These are phyloP conservation scores for Labia minor DNA, from an alignment of 2,888 invertebrate genomes.

Conservation along the genomic window DNA sequence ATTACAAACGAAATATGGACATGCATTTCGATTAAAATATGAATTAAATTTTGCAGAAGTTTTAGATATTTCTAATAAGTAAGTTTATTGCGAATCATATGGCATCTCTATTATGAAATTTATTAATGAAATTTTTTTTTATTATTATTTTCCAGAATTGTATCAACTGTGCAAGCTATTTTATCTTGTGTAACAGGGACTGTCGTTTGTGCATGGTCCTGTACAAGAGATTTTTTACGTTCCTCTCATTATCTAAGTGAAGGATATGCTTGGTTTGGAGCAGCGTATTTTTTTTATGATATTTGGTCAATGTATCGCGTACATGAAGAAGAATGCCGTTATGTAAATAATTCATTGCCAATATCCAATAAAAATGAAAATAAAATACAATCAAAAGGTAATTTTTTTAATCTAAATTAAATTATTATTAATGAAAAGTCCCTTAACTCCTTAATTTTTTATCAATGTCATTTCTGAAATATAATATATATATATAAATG, in stretches of 20 bases:
- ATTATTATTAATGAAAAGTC: too few species aligned
- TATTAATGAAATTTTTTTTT: background rate
- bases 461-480: too few species aligned
- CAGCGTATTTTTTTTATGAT: constrained; percentile 68
- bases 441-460: too few species aligned
- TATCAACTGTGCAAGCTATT: constrained; percentile 60
- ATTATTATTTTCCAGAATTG: constrained; percentile 43
- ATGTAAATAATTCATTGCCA: background rate
- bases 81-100: too few species aligned
- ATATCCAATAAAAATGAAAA: background rate
- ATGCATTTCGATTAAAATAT: constrained; percentile 50
- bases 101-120: background rate
- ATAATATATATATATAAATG: too few species aligned
- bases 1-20: constrained; percentile 48
- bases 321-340: constrained; percentile 32
- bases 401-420: too few species aligned
- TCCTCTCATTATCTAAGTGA: constrained; percentile 62
- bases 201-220: constrained; percentile 56
- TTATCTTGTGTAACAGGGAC: constrained; percentile 55
- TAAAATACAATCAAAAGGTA: background rate
- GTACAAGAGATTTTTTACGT: constrained; percentile 53
- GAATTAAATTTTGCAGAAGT: constrained; percentile 55
- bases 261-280: constrained; percentile 69
- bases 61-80: constrained; percentile 66
- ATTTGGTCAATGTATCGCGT: constrained; percentile 72